Evolutionary conservation across 1,140 invertebrate species (phyloP), one percentile per base, ranked within the genome.

Genomic region (Caenorhabditis elegans): DNA sequence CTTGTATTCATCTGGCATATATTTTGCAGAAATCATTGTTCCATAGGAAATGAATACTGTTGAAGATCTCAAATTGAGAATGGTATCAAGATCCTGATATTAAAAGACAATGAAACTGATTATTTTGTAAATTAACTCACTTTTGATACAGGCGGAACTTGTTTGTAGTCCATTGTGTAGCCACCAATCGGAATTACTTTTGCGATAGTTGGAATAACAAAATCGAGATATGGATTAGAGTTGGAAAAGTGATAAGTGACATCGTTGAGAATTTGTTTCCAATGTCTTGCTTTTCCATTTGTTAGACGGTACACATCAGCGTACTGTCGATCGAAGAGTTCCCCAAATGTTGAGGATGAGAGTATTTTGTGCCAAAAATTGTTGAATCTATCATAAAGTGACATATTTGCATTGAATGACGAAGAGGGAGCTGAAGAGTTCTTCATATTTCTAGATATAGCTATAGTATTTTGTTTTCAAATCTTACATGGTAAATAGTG

Each of bases 171-270:
- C 34, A 70, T 39, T 39, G 60, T 70, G 34, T 39, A 39, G 15
- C 60, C 60, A 5, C 60, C 60, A 39, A 70, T 70, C 8, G 60
- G 60, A 11, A 70, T 26, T 8, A 70, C 60, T 39, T 70, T 70
- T 1, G 60, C 31, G 19, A 70, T 70, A 2, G 60, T 70, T 19
- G 60, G 60, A n/a, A 39, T n/a, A 11, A 70, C 60, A 22, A 70
- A 70, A 22, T 70, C 60, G 19, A 70, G 34, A 22, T 70, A 70
- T 6, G 60, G 60, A 22, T 70, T 70, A 8, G 60, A 70, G 24
- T 70, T 70, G n/a, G 60, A 4, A 28, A 70, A 70, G 34, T 70
- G 60, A 70, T 70, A 70, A 8, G 60, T 70, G 31, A 70, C 60
- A 13, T 70, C 60, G 3, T 17, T 11, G 0, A 70, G 31, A 19